Evolutionary conservation across 2,888 invertebrate species (phyloP).

Genomic region (Noctua comes): DNA sequence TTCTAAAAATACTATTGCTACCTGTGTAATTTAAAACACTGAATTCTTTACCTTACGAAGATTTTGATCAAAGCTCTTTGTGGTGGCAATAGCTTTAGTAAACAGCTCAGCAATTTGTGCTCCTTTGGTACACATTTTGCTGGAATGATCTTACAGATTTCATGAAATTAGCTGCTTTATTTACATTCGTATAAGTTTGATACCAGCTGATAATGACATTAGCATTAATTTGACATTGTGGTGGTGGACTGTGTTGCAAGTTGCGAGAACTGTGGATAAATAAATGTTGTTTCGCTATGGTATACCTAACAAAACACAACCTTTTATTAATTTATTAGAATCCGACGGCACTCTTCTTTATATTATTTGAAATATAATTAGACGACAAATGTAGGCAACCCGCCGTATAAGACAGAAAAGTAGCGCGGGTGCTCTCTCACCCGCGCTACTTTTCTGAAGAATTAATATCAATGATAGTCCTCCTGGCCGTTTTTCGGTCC

Average conservation of each 20-base stretch:
- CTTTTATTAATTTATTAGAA: too few relatives aligned
- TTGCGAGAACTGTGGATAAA: not conserved
- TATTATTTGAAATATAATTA: too few relatives aligned
- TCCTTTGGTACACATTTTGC: conserved; percentile 80
- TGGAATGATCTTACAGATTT: conserved; percentile 7
- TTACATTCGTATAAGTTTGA: conserved; percentile 37
- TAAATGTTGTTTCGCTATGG: not conserved
- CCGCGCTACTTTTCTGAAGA: too few relatives aligned
- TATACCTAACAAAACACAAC: too few relatives aligned
- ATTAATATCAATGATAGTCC: too few relatives aligned
- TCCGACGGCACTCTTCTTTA: too few relatives aligned
- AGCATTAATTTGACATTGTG: conserved; percentile 7
- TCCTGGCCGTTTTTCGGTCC: too few relatives aligned
- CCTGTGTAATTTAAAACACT: conserved; percentile 5
- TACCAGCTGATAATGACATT: conserved; percentile 27
- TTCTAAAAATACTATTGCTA: conserved; percentile 31
- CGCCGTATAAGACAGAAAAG: too few relatives aligned
- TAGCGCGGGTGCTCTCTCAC: too few relatives aligned
- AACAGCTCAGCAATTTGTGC: conserved; percentile 83
- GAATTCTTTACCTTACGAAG: conserved; percentile 80
- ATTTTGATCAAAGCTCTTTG: conserved; percentile 86
- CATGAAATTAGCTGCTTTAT: conserved; percentile 27
- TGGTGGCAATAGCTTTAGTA: conserved; percentile 82
- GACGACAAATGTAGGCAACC: too few relatives aligned
- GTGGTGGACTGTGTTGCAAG: conserved; percentile 7